Conservation (phyloP, 2,797 vertebrate genomes). For the Craterocephalus amniculus region DNA sequence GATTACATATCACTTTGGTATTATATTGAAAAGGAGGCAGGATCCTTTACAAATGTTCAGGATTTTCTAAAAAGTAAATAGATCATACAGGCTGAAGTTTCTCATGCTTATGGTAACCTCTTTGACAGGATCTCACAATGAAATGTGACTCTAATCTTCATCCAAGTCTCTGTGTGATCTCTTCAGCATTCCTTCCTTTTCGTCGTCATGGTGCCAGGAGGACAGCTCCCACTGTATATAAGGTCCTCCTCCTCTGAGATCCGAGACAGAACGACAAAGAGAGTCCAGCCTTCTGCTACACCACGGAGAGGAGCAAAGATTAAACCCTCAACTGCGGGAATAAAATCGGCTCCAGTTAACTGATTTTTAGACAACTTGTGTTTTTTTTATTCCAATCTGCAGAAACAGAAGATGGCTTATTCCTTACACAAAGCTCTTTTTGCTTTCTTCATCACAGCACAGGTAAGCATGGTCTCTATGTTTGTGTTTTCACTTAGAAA, state of each 20-base stretch:
- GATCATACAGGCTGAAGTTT: neutral
- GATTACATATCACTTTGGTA: neutral
- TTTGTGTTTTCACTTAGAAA: neutral
- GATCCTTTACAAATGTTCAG: neutral
- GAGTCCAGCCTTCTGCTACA: constrained; percentile 60
- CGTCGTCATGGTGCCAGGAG: constrained; percentile 70
- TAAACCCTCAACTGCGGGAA: constrained; percentile 30
- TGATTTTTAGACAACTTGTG: constrained; percentile 26
- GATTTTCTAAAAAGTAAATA: neutral
- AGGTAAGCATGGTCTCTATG: constrained; percentile 63
- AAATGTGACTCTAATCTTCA: constrained; percentile 56
- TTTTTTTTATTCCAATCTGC: constrained; percentile 27
- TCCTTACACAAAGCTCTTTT: constrained; percentile 49
- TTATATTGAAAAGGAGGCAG: neutral
- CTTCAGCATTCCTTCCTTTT: constrained; percentile 69
- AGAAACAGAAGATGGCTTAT: constrained; percentile 53
- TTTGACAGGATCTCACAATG: constrained; percentile 61
- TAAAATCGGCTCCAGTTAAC: constrained; percentile 8
- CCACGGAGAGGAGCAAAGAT: constrained; percentile 43
- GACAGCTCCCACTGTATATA: constrained; percentile 68
- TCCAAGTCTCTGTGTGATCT: constrained; percentile 48
- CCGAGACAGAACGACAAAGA: constrained; percentile 68
- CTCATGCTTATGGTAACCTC: constrained; percentile 14
- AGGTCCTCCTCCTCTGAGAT: constrained; percentile 45
- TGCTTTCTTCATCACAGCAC: constrained; percentile 62